Conservation (phyloP, 2,113 vertebrate species). For the Triplophysa tibetana region DNA sequence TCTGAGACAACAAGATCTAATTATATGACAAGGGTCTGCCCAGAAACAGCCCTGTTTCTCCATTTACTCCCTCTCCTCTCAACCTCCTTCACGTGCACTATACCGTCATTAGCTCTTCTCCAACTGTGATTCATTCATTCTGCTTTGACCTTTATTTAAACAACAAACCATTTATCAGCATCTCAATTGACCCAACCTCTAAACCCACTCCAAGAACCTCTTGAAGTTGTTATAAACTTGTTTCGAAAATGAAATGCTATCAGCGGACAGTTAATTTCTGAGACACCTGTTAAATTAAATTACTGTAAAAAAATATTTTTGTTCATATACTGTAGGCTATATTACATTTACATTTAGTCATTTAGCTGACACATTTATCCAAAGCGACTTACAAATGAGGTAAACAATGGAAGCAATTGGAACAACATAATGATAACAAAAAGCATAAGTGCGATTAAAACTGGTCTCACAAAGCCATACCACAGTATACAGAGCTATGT, state of each 20-base stretch:
- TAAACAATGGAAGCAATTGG: too few species aligned
- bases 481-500: too few species aligned
- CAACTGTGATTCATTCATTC: not conserved
- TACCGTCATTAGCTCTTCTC: not conserved
- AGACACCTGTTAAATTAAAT: not conserved
- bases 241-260: not conserved
- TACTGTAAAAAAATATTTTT: too few species aligned
- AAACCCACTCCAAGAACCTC: not conserved
- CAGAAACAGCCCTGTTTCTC: constrained; percentile 13
- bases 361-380: too few species aligned
- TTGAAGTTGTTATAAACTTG: not conserved
- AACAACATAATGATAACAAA: too few species aligned
- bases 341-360: too few species aligned
- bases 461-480: too few species aligned
- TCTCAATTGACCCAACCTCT: not conserved
- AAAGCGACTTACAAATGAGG: too few species aligned
- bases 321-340: too few species aligned
- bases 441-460: too few species aligned
- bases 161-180: constrained; percentile 23
- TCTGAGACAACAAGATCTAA: constrained; percentile 41
- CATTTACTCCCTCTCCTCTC: not conserved
- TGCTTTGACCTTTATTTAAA: constrained; percentile 26
- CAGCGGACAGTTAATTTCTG: not conserved
- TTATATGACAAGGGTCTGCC: constrained; percentile 38
- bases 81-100: not conserved